phyloP scores from a whole-genome alignment of 2,797 vertebrate species.

The Thamnophis elegans region DNA sequence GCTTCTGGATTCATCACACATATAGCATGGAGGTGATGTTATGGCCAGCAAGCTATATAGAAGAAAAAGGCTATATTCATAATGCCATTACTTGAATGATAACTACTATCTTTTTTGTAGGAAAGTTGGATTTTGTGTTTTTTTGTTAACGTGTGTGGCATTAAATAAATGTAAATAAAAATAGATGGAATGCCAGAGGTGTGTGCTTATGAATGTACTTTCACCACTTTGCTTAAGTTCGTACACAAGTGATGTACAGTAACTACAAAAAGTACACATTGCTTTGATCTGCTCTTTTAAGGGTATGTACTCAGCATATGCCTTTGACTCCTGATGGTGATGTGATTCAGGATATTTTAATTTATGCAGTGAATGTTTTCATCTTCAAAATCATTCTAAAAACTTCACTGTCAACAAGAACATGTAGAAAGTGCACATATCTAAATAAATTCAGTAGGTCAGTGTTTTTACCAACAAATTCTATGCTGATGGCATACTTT shows the following conservation, averaged over 20 bases:
- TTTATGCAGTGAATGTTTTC: neutral
- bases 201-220: neutral
- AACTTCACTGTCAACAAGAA: neutral
- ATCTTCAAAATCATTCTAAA: neutral
- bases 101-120: neutral
- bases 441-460: neutral
- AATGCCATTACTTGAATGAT: neutral
- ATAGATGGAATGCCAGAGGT: neutral
- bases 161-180: neutral
- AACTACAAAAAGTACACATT: neutral
- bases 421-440: neutral
- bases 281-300: neutral
- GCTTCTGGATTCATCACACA: neutral
- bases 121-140: neutral
- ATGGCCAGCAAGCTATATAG: neutral
- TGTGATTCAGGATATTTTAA: neutral
- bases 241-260: neutral
- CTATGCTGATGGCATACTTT: neutral
- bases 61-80: neutral
- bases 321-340: neutral
- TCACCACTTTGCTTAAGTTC: neutral
- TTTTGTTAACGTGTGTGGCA: neutral
- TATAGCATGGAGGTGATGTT: neutral
- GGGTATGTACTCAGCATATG: neutral
- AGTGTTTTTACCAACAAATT: neutral